Percentiles rank a stretch among this genome's conserved stretches.
phyloP scores from a whole-genome alignment of 2,888 invertebrate species.

The Agrotis ipsilon region DNA sequence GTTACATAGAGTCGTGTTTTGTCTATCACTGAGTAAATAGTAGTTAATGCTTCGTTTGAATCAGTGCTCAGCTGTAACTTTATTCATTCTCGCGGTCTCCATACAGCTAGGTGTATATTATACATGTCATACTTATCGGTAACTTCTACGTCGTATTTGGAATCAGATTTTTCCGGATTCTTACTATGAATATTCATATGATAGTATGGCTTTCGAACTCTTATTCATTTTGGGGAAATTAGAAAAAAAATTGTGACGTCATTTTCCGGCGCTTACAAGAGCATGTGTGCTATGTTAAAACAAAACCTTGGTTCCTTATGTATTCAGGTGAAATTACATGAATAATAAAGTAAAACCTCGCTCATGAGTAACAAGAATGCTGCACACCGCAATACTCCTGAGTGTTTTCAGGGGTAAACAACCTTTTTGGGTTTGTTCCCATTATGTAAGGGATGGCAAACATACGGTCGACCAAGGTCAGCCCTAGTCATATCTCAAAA shows the following conservation, averaged over 20 bases:
- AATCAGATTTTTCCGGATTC: neutral
- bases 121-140: neutral
- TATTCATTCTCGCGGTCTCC: neutral
- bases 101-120: neutral
- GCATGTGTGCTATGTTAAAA: conserved; percentile 34
- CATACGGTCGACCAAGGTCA: conserved; percentile 67
- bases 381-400: conserved; percentile 53
- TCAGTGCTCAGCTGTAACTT: neutral
- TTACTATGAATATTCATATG: neutral
- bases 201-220: conserved; percentile 7
- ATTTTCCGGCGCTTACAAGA: conserved; percentile 18
- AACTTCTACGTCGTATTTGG: neutral
- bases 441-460: conserved; percentile 62
- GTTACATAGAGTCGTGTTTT: too few relatives aligned
- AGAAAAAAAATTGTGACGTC: conserved; percentile 22
- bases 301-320: conserved; percentile 42
- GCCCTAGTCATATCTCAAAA: conserved; percentile 65
- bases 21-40: too few relatives aligned
- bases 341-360: conserved; percentile 55
- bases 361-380: conserved; percentile 56
- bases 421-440: conserved; percentile 63
- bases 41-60: too few relatives aligned
- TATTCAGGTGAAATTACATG: conserved; percentile 59
- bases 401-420: conserved; percentile 60
- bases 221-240: neutral